Percentiles rank a stretch among this genome's conserved stretches.
phyloP scores from a whole-genome alignment of 2,113 vertebrate genomes.

The Callospermophilus lateralis region DNA sequence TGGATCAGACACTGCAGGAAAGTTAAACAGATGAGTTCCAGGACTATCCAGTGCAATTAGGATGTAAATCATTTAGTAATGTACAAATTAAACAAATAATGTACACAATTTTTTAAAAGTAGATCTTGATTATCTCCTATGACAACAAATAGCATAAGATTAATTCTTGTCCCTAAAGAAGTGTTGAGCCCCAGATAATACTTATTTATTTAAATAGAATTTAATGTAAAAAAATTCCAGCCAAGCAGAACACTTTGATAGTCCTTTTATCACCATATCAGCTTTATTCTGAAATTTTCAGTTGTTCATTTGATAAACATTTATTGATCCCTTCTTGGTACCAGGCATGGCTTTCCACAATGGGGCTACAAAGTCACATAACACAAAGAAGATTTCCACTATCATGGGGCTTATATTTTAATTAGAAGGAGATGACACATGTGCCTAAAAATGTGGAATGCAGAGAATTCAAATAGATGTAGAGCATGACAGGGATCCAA shows the following conservation, averaged over 20 bases:
- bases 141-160: conserved; percentile 31
- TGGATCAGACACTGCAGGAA: neutral
- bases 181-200: neutral
- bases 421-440: neutral
- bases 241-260: conserved; percentile 29
- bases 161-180: conserved; percentile 25
- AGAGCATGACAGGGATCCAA: neutral
- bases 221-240: conserved; percentile 42
- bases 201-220: conserved; percentile 47
- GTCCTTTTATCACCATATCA: neutral
- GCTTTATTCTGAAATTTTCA: conserved; percentile 26
- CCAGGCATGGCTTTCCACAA: neutral
- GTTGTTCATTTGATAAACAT: conserved; percentile 33
- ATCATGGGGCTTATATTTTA: neutral
- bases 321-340: neutral
- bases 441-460: neutral
- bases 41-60: neutral
- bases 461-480: neutral
- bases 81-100: conserved; percentile 48
- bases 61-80: conserved; percentile 16
- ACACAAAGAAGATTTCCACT: neutral
- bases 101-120: conserved; percentile 19
- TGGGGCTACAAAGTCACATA: neutral
- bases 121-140: neutral
- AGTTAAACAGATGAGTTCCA: conserved; percentile 51